Base-by-base conservation (phyloP, 2,113 vertebrate genomes). In the Herpailurus yagouaroundi region DNA sequence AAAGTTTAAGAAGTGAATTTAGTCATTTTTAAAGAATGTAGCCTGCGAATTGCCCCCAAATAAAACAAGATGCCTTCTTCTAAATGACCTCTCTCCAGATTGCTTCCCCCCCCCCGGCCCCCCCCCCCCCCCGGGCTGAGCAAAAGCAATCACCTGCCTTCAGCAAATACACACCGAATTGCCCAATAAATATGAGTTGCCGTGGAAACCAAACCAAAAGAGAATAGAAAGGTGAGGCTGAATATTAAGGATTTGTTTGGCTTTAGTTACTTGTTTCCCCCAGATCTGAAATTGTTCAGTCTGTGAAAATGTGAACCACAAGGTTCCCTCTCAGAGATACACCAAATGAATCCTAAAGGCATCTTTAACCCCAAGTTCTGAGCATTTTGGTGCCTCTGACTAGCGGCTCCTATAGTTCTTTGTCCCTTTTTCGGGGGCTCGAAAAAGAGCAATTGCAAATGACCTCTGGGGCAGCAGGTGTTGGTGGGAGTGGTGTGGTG, bases 201-300 rank as follows among this genome's bases (percentile, higher is more conserved):
- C 68, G 90, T 92, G 92, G 97, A 95, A 97, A 97, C 95, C 41
- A 84, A 94, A 31, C 33, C 86, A 71, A 96, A 79, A 89, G 50
- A 69, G 82, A 80, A 14, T 25, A 71, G 68, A 64, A 84, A 90
- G 45, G 82, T 60, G 41, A 91, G 38, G 11, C 15, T 76, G 76
- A 96, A 71, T 96, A 96, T 90, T 87, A 88, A 94, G 33, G 19
- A 84, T 88, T 76, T 96, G 48, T 80, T 95, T 81, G 57, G 92
- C 41, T 15, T 74, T 63, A 36, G 25, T 71, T 41, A 63, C 86
- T 64, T 48, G 52, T 27, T 25, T 23, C 73, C 80, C 21, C 14
- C 68, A 83, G 23, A 52, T 92, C 36, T 71, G 13, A 95, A 68
- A 74, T 57, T 71, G 33, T 79, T 71, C 12, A 15, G 25, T n/a